A percentile compares a stretch with the other conserved stretches of the same genome.
These are phyloP conservation scores for Drosophila glabriapex DNA, from an alignment of 2,888 invertebrate genomes.

Conservation along the genomic window DNA sequence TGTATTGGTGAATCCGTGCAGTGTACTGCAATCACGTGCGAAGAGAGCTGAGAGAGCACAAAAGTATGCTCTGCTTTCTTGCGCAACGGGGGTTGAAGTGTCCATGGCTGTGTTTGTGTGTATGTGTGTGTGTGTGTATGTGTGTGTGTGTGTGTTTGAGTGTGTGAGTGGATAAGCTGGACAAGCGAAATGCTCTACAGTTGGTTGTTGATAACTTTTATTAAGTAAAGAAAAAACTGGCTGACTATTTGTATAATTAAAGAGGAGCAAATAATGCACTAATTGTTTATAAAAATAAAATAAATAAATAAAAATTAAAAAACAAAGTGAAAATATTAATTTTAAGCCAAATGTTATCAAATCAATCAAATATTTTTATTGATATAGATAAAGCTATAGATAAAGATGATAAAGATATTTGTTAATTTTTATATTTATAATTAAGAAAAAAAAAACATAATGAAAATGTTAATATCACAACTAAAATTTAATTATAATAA, in stretches of 20 bases:
- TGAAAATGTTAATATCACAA: not conserved
- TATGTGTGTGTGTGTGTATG: slow-evolving; percentile 2
- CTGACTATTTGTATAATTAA: not conserved
- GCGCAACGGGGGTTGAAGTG: slow-evolving; percentile 60
- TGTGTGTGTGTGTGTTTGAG: not conserved
- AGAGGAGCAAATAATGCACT: not conserved
- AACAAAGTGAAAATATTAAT: not conserved
- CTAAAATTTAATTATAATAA: not conserved
- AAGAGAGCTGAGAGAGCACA: slow-evolving; percentile 50
- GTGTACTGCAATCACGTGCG: slow-evolving; percentile 40
- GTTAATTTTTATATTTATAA: not conserved
- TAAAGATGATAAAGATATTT: too few species aligned
- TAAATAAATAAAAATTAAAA: not conserved
- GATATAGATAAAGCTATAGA: not conserved
- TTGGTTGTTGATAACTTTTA: not conserved
- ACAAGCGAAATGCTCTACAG: slow-evolving; percentile 59
- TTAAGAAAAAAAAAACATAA: not conserved
- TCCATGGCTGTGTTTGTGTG: slow-evolving; percentile 8
- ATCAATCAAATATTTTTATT: not conserved
- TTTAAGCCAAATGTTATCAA: too few species aligned
- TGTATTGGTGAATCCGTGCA: slow-evolving; percentile 62
- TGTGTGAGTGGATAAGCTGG: slow-evolving; percentile 15
- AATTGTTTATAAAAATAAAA: not conserved
- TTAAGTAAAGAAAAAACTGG: not conserved
- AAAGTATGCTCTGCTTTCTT: slow-evolving; percentile 37